phyloP scores from a whole-genome alignment of 1,140 invertebrate genomes.

The Neodiprion pinetum region DNA sequence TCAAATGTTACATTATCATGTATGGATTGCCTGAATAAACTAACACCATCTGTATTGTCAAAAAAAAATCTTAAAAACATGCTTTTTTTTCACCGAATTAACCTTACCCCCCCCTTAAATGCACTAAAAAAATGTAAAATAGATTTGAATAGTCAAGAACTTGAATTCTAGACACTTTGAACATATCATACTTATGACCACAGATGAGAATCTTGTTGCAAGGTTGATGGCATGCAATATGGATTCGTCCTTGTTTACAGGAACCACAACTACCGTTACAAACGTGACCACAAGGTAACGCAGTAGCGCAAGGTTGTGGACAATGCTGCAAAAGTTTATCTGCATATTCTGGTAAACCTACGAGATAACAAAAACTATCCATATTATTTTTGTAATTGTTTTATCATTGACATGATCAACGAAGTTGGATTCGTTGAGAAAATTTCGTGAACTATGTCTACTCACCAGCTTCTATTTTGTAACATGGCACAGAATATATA shows the following conservation, averaged over 20 bases:
- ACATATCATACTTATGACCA: constrained; percentile 54
- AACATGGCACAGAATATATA: constrained; percentile 11
- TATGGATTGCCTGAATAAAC: too few species aligned
- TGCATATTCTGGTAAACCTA: constrained; percentile 16
- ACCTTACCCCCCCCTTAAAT: too few species aligned
- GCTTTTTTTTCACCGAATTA: too few species aligned
- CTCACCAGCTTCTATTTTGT: constrained; percentile 17
- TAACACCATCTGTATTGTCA: too few species aligned
- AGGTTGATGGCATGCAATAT: constrained; percentile 59
- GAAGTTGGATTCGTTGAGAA: not conserved
- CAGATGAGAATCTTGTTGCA: constrained; percentile 63
- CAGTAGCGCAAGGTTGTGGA: constrained; percentile 39
- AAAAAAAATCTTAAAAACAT: too few species aligned
- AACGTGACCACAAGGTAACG: constrained; percentile 58
- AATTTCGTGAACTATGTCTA: not conserved
- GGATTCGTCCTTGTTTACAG: constrained; percentile 64
- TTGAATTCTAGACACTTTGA: too few species aligned
- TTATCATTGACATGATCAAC: not conserved
- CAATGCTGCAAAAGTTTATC: constrained; percentile 40
- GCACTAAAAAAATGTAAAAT: too few species aligned
- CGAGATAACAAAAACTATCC: not conserved
- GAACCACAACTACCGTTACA: constrained; percentile 53
- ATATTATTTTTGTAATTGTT: not conserved
- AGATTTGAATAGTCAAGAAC: too few species aligned
- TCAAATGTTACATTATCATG: constrained; percentile 7